phyloP scores from a whole-genome alignment of 2,797 vertebrate genomes.

The Dipus sagitta region DNA sequence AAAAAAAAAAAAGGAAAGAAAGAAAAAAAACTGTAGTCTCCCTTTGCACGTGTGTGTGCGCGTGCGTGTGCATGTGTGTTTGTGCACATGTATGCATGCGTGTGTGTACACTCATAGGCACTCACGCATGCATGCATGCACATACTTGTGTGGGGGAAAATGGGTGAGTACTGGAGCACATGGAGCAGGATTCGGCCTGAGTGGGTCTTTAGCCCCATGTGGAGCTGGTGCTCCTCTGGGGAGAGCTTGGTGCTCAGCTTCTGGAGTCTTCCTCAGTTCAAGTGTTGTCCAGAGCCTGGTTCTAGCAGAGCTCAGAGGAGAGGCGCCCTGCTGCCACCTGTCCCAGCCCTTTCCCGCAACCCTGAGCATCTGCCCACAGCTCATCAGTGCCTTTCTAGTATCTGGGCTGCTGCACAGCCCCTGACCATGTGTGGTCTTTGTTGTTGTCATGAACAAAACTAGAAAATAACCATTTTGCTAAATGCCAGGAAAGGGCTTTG shows the following conservation, averaged over 20 bases:
- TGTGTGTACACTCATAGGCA: too few relatives aligned
- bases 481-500: constrained; percentile 88
- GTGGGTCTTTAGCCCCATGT: background rate
- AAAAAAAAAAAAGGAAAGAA: too few relatives aligned
- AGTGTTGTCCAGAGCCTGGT: background rate
- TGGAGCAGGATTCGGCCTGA: constrained; percentile 17
- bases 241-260: constrained; percentile 13
- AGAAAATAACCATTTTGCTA: constrained; percentile 85
- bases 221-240: background rate
- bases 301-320: background rate
- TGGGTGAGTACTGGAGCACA: background rate
- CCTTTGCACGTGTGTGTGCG: too few relatives aligned
- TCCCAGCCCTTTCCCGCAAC: background rate
- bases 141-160: background rate
- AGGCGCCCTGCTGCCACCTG: constrained; percentile 10
- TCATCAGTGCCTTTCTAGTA: background rate
- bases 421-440: constrained; percentile 56
- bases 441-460: constrained; percentile 30
- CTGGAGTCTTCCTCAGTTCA: background rate
- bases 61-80: too few relatives aligned
- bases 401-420: constrained; percentile 13
- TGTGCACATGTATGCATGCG: too few relatives aligned
- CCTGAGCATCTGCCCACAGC: constrained; percentile 22
- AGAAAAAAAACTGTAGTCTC: too few relatives aligned
- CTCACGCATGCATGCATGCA: background rate